phyloP scores from a whole-genome alignment of 2,888 invertebrate species.

The Hydrotaea cyrtoneurina region DNA sequence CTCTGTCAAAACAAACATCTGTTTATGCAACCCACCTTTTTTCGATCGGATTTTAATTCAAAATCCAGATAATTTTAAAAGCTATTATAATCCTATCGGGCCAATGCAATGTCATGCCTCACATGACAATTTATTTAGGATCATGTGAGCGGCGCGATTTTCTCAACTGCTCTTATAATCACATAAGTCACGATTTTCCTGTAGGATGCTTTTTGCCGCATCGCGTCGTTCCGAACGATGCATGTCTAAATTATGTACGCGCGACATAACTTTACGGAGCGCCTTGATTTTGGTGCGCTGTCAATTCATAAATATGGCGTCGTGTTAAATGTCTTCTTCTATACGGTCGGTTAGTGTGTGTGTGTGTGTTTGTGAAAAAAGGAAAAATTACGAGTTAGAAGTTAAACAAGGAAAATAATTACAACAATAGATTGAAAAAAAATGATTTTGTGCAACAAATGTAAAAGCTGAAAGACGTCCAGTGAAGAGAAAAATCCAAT shows the following conservation, averaged over 20 bases:
- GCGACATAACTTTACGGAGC: constrained; percentile 4
- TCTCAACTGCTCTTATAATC: too few relatives aligned
- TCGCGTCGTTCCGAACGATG: not conserved
- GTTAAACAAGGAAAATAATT: constrained; percentile 60
- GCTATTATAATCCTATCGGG: too few relatives aligned
- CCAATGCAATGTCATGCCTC: too few relatives aligned
- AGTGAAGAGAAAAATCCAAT: constrained; percentile 54
- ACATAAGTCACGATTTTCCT: too few relatives aligned
- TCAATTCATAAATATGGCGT: constrained; percentile 75
- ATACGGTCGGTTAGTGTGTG: constrained; percentile 49
- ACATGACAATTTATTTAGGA: too few relatives aligned
- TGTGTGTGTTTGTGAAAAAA: constrained; percentile 57
- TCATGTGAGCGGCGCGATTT: too few relatives aligned
- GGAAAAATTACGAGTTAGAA: constrained; percentile 71
- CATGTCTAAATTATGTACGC: not conserved
- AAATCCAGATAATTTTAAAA: too few relatives aligned
- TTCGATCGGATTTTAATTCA: too few relatives aligned
- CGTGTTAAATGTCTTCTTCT: constrained; percentile 70
- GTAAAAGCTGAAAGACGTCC: constrained; percentile 51
- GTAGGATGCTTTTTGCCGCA: not conserved
- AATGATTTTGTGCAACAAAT: constrained; percentile 69
- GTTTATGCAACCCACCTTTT: too few relatives aligned
- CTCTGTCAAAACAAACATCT: too few relatives aligned
- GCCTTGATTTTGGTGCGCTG: not conserved
- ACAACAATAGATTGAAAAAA: constrained; percentile 54